A percentile compares a stretch with the other conserved stretches of the same genome.
These are phyloP conservation scores for Megalurothrips usitatus DNA, from an alignment of 2,888 invertebrate genomes.

Conservation along the genomic window DNA sequence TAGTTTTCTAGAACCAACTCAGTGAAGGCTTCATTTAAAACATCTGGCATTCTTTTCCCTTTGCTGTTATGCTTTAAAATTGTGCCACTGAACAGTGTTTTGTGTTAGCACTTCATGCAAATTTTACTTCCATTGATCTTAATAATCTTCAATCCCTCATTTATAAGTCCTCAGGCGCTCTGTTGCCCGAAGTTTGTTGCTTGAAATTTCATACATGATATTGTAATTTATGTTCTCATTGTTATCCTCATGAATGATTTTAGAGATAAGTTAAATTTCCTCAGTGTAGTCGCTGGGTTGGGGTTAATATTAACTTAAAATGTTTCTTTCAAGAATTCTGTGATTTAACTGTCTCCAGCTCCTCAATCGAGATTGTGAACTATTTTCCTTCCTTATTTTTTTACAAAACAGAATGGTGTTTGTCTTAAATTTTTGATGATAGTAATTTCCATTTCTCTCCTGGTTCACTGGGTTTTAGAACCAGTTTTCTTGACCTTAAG, in stretches of 20 bases:
- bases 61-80: not conserved
- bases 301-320: not conserved
- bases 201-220: not conserved
- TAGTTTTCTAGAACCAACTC: not conserved
- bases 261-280: not conserved
- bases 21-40: not conserved
- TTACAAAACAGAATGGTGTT: not conserved
- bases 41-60: not conserved
- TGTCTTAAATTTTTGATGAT: not conserved
- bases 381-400: constrained; percentile 18
- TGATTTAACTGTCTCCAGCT: not conserved
- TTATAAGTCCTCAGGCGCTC: not conserved
- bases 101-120: not conserved
- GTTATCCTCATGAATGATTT: not conserved
- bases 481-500: not conserved
- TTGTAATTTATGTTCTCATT: not conserved
- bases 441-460: not conserved
- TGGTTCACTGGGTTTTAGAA: not conserved
- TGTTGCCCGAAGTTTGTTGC: not conserved
- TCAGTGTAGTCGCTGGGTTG: not conserved
- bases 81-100: not conserved
- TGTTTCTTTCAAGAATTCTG: not conserved
- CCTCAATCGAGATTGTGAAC: not conserved
- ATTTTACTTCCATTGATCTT: not conserved
- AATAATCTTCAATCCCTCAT: not conserved